Evolutionary conservation across 2,113 vertebrate species (phyloP).

Genomic region (Sciurus niger): DNA sequence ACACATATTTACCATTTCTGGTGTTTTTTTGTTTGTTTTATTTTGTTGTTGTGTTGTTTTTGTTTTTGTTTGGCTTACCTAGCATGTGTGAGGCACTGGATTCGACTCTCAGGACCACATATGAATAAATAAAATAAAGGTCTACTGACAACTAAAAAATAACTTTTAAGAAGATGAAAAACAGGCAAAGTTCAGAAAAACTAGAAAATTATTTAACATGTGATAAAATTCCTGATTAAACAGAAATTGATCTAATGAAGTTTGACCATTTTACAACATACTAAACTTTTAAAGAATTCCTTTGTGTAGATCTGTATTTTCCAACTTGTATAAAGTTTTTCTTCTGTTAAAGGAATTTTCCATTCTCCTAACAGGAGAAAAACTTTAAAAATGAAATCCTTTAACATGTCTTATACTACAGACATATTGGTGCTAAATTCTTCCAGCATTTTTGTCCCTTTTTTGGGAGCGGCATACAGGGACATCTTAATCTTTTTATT

Average conservation of each 20-base stretch:
- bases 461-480: too few species aligned
- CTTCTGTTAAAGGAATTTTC: background rate
- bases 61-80: too few species aligned
- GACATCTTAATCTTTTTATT: background rate
- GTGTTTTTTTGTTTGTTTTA: background rate
- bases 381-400: background rate
- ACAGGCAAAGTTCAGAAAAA: slow-evolving; percentile 10
- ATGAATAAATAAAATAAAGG: too few species aligned
- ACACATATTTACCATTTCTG: background rate
- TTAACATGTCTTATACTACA: background rate
- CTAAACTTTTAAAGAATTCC: slow-evolving; percentile 3
- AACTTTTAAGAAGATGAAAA: background rate
- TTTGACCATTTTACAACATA: background rate
- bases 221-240: background rate
- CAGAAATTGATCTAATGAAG: background rate
- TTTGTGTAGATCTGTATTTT: background rate
- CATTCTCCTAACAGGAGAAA: too few species aligned
- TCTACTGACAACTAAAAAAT: too few species aligned
- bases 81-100: too few species aligned
- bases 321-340: background rate
- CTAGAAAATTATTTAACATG: background rate
- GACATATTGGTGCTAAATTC: background rate
- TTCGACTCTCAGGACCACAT: too few species aligned
- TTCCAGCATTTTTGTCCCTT: background rate
- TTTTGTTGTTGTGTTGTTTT: too few species aligned